These are phyloP conservation scores for Heterodera filipjevi DNA, from an alignment of 2,888 invertebrate genomes.

Conservation along the genomic window DNA sequence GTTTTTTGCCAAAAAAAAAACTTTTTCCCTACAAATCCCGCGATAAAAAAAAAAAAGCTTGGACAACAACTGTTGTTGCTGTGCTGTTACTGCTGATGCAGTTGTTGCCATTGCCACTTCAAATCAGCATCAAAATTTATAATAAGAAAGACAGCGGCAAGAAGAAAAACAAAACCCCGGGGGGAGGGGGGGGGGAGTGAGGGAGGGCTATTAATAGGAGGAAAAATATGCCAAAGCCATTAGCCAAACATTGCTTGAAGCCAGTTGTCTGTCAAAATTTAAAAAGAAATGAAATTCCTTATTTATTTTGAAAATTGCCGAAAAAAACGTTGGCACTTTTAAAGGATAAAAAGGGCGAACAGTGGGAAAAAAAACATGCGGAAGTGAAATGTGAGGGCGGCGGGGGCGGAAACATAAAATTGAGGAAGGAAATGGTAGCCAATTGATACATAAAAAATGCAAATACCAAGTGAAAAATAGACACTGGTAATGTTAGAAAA, in stretches of 20 bases:
- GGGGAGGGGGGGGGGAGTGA: too few relatives aligned
- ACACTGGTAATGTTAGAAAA: neutral
- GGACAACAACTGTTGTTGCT: neutral
- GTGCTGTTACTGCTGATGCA: neutral
- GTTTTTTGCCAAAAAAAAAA: neutral
- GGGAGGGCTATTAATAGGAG: too few relatives aligned
- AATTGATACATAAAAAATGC: neutral
- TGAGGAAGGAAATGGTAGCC: neutral
- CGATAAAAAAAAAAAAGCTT: neutral
- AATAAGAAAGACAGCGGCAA: neutral
- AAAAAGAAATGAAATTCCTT: neutral
- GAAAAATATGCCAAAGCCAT: too few relatives aligned
- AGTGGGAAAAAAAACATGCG: neutral
- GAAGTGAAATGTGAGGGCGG: constrained; percentile 12
- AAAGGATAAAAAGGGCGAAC: neutral
- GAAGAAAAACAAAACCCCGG: neutral
- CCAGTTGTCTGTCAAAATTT: too few relatives aligned
- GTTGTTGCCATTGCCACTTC: neutral
- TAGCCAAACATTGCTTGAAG: too few relatives aligned
- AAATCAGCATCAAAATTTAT: neutral
- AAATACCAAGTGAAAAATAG: too few relatives aligned
- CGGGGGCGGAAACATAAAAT: constrained; percentile 11
- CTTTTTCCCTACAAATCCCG: neutral
- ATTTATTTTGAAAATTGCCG: neutral
- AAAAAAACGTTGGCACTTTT: neutral